Evolutionary conservation across 1,140 invertebrate genomes (phyloP).

Genomic region (Harpegnathos saltator): DNA sequence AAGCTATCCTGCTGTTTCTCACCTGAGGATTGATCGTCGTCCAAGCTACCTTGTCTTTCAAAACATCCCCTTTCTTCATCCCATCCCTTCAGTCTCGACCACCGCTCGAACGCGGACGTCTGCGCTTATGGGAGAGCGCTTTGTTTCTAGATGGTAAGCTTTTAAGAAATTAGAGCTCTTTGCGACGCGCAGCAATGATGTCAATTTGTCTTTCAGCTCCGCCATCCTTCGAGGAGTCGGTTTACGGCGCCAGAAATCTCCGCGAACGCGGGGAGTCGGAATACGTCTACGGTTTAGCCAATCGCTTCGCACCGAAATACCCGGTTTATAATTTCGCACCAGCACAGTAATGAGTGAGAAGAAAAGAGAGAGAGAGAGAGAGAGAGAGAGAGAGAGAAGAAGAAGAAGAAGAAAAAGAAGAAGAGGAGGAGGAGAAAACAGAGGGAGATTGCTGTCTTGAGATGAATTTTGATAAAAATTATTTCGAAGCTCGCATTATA

Average conservation of each 20-base stretch:
- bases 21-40: too few relatives aligned
- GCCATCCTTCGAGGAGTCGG: constrained; percentile 86
- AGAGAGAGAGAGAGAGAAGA: not conserved
- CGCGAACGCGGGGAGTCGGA: constrained; percentile 85
- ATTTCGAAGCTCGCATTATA: not conserved
- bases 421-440: not conserved
- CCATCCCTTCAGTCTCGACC: too few relatives aligned
- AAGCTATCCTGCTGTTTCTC: too few relatives aligned
- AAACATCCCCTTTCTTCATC: too few relatives aligned
- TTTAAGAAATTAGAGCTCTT: not conserved
- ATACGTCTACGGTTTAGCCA: constrained; percentile 82
- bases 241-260: constrained; percentile 83
- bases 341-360: constrained; percentile 41
- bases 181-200: not conserved
- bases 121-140: not conserved
- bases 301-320: constrained; percentile 86
- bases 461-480: not conserved
- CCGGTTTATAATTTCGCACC: constrained; percentile 86
- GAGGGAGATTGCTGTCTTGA: not conserved
- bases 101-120: too few relatives aligned
- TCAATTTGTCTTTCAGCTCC: constrained; percentile 82
- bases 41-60: too few relatives aligned
- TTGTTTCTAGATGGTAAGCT: not conserved
- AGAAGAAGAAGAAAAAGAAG: not conserved
- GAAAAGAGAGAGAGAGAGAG: not conserved